phyloP scores from a whole-genome alignment of 2,888 invertebrate species.

The Dione juno region DNA sequence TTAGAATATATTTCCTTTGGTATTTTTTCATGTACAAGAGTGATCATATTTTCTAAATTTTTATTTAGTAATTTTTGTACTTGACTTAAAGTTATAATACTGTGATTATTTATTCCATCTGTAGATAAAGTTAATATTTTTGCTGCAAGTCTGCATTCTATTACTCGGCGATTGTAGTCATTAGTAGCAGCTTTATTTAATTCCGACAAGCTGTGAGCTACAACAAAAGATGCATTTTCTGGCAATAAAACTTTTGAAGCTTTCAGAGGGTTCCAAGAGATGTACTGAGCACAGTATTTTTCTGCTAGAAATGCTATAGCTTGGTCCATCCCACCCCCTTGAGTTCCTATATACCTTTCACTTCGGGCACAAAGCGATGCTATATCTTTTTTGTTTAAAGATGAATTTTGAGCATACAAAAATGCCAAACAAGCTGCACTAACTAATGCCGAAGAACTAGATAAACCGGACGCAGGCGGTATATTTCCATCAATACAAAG shows the following conservation, averaged over 20 bases:
- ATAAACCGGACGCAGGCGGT: constrained; percentile 96
- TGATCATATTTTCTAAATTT: constrained; percentile 87
- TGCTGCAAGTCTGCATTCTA: constrained; percentile 96
- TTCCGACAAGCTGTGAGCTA: constrained; percentile 94
- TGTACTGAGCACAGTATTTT: constrained; percentile 93
- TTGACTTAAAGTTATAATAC: constrained; percentile 87
- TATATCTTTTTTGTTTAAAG: constrained; percentile 83
- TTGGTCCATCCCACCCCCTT: constrained; percentile 99
- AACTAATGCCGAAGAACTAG: constrained; percentile 98
- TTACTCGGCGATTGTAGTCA: constrained; percentile 96
- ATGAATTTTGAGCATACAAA: constrained; percentile 79
- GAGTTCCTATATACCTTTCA: constrained; percentile 97
- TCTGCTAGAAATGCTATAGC: constrained; percentile 97
- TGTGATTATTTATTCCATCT: constrained; percentile 84
- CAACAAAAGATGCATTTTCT: constrained; percentile 92
- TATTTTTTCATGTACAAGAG: constrained; percentile 85
- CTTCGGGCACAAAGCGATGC: constrained; percentile 94
- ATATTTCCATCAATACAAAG: constrained; percentile 93
- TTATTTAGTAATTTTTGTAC: constrained; percentile 87
- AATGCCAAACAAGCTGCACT: constrained; percentile 95
- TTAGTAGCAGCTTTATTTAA: constrained; percentile 97
- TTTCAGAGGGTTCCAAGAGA: constrained; percentile 95
- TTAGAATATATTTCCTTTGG: constrained; percentile 87
- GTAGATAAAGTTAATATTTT: constrained; percentile 83
- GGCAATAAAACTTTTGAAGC: constrained; percentile 92